Base-by-base conservation (phyloP, 2,888 invertebrate genomes). In the Drosophila colorata region DNA sequence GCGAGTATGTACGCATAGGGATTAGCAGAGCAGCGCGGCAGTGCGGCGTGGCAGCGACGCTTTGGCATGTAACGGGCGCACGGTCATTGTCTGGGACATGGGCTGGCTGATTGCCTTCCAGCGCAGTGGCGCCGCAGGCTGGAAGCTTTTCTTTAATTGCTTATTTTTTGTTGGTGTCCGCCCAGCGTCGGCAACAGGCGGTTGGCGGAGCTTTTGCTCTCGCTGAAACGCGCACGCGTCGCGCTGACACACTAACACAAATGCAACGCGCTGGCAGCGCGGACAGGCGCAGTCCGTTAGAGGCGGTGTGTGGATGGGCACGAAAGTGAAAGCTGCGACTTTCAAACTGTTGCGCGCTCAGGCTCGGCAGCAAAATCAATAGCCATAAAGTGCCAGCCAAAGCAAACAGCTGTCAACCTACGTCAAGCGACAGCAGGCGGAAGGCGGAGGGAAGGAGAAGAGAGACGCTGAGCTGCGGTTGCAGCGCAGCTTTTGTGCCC, bases 341-440 rank as follows among this genome's bases (percentile, higher is more conserved):
- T 83, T 85, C 86, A 85, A 85, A 87, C 87, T 87, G 85, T 85
- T 85, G 85, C 86, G 86, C 71, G 60, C 51, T 11, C 44, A 52
- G 66, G 70, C 63, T 69, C 59, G 58, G 48, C 64, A 68, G 68
- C 74, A 89, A 89, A 89, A 89, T 89, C 88, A 78, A 88, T 88
- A 84, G 65, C 60, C 47, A 60, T 67, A 69, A 80, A 75, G 63
- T 71, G 69, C 51, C 53, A 48, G 56, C 72, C 49, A 58, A 74
- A 60, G 70, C 70, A 88, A 89, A 89, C 89, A 89, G 89, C 89
- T 89, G 89, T 89, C 88, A 87, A 87, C 81, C 88, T 85, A 81
- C 81, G 87, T 90, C 87, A 88, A 89, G 77, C 28, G 64, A 14
- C 20, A 28, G 55, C 40, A 48, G 56, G 13, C 33, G 33, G 4